Base-by-base conservation (phyloP, 1,140 invertebrate species). In the Lethrus apterus region DNA sequence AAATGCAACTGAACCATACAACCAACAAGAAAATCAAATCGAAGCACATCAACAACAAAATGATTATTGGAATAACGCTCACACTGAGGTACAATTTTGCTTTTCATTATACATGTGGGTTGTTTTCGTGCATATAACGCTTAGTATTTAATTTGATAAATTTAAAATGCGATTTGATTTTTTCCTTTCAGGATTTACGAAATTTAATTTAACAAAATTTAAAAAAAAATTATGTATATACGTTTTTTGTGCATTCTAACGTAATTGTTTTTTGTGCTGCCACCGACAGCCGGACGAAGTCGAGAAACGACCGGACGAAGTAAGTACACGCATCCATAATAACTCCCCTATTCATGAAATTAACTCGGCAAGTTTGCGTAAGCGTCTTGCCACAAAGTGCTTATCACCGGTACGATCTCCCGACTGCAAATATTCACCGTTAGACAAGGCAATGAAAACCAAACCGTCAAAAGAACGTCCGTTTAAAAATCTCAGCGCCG, bases 281-380 rank as follows among this genome's bases (percentile, higher is more conserved):
- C 33, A 26, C 32, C 57, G 58, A 58, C 52, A 42, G 69, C 69
- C 74, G 59, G 67, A 72, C 63, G 71, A 62, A 51, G 69, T 70
- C 56, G 68, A 71, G 56, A 73, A 70, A 57, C 46, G 63, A 32
- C 17, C 65, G 18, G 56, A 65, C 54, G 71, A 74, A 71, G 73
- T 75, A 75, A 76, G 74, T 76, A 76, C 32, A 42, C 32, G 30
- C 23, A 45, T 10, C 23, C 35, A 33, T 14, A 35, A 45, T 21
- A 35, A 26, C 24, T 40, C 36, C 8, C 4, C 17, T 15, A n/a
- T n/a, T n/a, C n/a, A n/a, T n/a, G n/a, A n/a, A n/a, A n/a, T n/a
- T n/a, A n/a, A n/a, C n/a, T n/a, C n/a, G n/a, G n/a, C n/a, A n/a
- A n/a, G n/a, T n/a, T n/a, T n/a, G n/a, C n/a, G n/a, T n/a, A n/a